Evolutionary conservation across 2,113 vertebrate species (phyloP).

Genomic region (Tachysurus fulvidraco): DNA sequence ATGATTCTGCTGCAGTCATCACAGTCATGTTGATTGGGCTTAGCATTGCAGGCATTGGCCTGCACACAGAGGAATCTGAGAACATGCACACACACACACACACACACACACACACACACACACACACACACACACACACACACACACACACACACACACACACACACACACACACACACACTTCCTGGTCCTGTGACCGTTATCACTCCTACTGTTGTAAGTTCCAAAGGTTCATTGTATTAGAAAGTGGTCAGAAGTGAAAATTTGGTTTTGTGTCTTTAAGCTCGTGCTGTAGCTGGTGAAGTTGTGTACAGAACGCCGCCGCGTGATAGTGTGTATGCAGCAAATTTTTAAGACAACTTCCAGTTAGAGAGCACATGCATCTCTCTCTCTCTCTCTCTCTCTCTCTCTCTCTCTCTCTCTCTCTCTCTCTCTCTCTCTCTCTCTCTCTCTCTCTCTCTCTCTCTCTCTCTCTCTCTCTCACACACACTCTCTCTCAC

Average conservation of each 20-base stretch:
- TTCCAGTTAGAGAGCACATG: not conserved
- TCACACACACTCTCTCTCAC: conserved; percentile 36
- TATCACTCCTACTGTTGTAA: conserved; percentile 30
- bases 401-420: conserved; percentile 12
- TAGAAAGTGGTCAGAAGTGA: conserved; percentile 15
- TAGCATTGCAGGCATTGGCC: conserved; percentile 53
- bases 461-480: conserved; percentile 12
- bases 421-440: conserved; percentile 39
- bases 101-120: not conserved
- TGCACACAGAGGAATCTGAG: conserved; percentile 54
- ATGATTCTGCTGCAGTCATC: conserved; percentile 27
- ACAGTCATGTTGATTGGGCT: not conserved
- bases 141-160: not conserved
- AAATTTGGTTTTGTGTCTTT: conserved; percentile 18
- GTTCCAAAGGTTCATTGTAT: conserved; percentile 30
- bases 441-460: not conserved
- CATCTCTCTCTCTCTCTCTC: not conserved
- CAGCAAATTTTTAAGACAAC: conserved; percentile 15
- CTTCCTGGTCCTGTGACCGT: conserved; percentile 28
- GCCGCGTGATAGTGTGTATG: not conserved
- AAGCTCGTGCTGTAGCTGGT: not conserved
- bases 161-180: not conserved
- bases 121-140: not conserved
- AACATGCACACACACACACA: not conserved
- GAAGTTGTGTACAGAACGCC: not conserved